Evolutionary conservation across 2,113 vertebrate species (phyloP).

Genomic region (Callipepla squamata): DNA sequence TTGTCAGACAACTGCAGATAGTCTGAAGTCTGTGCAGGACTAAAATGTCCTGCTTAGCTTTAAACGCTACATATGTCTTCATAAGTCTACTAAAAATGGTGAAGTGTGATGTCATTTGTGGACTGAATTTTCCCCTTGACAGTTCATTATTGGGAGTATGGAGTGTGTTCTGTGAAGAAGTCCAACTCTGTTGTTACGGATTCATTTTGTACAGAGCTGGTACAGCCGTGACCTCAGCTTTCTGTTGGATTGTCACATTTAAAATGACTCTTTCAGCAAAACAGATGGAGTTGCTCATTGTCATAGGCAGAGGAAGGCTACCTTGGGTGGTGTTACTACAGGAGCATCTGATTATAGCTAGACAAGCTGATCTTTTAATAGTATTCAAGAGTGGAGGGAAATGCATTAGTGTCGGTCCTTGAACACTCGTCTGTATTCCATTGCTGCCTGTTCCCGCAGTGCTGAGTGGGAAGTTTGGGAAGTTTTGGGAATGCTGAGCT

Average conservation of each 20-base stretch:
- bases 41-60: neutral
- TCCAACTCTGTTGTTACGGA: neutral
- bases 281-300: neutral
- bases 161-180: neutral
- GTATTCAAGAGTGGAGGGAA: neutral
- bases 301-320: neutral
- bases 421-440: neutral
- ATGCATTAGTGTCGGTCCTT: neutral
- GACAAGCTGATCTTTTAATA: neutral
- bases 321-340: neutral
- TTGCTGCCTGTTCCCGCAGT: neutral
- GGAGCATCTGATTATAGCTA: neutral
- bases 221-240: neutral
- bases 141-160: rapidly evolving
- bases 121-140: neutral
- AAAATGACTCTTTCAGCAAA: neutral
- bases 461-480: too few relatives aligned
- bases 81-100: neutral
- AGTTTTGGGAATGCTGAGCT: neutral
- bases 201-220: neutral
- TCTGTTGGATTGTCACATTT: neutral
- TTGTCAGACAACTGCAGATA: neutral
- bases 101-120: neutral
- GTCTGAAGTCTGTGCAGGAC: neutral
- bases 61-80: neutral